Conservation (phyloP, 2,888 invertebrate species). For the Carabus problematicus region DNA sequence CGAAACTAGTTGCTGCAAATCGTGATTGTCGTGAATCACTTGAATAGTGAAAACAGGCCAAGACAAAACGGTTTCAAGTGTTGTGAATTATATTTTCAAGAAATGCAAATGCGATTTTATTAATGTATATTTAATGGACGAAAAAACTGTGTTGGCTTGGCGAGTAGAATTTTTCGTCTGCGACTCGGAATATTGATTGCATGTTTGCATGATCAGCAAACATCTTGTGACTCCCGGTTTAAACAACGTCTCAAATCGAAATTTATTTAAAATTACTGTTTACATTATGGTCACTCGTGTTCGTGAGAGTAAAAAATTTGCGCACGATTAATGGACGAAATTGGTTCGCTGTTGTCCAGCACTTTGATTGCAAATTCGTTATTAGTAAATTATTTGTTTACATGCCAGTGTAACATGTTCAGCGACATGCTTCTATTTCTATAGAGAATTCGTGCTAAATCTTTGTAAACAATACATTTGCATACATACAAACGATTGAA, state of each 20-base stretch:
- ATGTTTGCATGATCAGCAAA: conserved; percentile 35
- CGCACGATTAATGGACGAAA: conserved; percentile 31
- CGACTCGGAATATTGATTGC: conserved; percentile 32
- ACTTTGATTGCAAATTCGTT: conserved; percentile 23
- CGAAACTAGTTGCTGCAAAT: conserved; percentile 1
- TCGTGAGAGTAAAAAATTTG: conserved; percentile 32
- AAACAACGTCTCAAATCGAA: conserved; percentile 21
- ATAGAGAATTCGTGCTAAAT: background rate
- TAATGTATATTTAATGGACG: conserved; percentile 42
- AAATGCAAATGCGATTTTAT: conserved; percentile 42
- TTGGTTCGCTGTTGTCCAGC: conserved; percentile 17
- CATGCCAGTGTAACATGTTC: conserved; percentile 25
- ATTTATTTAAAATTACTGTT: conserved; percentile 42
- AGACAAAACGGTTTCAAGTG: conserved; percentile 1
- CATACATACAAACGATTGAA: background rate
- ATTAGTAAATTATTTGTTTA: conserved; percentile 35
- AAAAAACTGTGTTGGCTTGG: conserved; percentile 27
- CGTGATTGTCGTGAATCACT: conserved; percentile 6
- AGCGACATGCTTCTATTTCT: background rate
- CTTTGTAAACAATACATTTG: background rate
- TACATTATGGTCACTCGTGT: conserved; percentile 30
- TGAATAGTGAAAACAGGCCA: background rate
- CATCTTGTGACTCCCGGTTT: conserved; percentile 16
- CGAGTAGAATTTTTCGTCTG: conserved; percentile 17
- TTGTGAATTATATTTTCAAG: conserved; percentile 20